A percentile compares a stretch with the other conserved stretches of the same genome.
phyloP scores from a whole-genome alignment of 2,113 vertebrate genomes.

The Illadopsis cleaveri region DNA sequence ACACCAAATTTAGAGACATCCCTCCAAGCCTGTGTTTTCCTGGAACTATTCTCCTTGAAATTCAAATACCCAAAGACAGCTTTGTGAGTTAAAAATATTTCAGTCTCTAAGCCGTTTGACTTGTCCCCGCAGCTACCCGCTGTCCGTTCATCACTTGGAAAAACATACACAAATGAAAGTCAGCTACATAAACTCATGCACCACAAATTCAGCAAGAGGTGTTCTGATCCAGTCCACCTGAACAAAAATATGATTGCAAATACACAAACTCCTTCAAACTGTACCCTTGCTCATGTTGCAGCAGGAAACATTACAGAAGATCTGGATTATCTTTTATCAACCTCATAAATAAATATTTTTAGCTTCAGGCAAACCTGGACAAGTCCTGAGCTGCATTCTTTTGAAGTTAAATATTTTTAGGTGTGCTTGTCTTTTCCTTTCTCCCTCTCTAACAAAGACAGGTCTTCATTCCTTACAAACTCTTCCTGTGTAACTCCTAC shows the following conservation, averaged over 20 bases:
- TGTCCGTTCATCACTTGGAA: background rate
- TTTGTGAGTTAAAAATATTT: constrained; percentile 62
- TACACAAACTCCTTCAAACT: background rate
- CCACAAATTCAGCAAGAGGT: background rate
- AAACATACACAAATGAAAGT: constrained; percentile 8
- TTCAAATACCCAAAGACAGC: constrained; percentile 34
- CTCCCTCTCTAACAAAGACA: background rate
- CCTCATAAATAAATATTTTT: constrained; percentile 17
- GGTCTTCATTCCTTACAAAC: background rate
- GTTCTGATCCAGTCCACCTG: background rate
- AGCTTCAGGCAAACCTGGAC: constrained; percentile 37
- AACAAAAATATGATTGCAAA: background rate
- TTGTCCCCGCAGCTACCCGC: background rate
- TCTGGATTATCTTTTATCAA: background rate
- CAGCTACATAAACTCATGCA: background rate
- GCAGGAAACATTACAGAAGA: background rate
- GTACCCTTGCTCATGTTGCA: background rate
- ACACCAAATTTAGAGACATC: background rate
- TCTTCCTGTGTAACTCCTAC: background rate
- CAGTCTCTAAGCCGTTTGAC: constrained; percentile 10
- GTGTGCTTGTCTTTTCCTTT: background rate
- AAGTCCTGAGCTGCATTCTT: constrained; percentile 67
- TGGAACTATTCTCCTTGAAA: constrained; percentile 48
- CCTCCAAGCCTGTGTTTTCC: constrained; percentile 31
- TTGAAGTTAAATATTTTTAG: constrained; percentile 65